These are phyloP conservation scores for Tenebrio molitor DNA, from an alignment of 1,140 invertebrate genomes.

Conservation along the genomic window DNA sequence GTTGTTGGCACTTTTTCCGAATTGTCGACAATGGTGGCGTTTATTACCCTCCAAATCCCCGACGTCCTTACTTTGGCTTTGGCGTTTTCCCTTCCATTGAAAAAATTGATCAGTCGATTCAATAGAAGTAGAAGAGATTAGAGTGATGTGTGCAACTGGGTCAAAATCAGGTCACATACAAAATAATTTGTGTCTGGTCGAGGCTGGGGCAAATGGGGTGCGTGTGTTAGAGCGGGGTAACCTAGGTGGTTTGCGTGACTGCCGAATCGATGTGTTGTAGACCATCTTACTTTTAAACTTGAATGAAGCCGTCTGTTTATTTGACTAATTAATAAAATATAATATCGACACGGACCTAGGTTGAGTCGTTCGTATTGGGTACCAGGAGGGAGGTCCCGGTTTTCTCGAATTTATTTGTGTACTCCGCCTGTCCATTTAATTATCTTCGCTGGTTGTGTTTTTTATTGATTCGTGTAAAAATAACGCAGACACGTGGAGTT, in stretches of 20 bases:
- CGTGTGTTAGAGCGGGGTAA: conserved; percentile 21
- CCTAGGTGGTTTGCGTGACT: conserved; percentile 21
- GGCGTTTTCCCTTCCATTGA: background rate
- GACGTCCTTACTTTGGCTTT: too few relatives aligned
- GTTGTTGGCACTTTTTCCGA: background rate
- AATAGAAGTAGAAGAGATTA: too few relatives aligned
- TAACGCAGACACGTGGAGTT: conserved; percentile 27
- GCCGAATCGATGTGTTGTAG: conserved; percentile 24
- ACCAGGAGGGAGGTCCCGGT: conserved; percentile 14
- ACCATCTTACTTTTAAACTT: conserved; percentile 36
- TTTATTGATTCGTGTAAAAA: conserved; percentile 32
- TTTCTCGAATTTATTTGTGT: too few relatives aligned
- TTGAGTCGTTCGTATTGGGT: background rate
- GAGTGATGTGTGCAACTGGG: background rate
- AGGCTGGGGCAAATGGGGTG: conserved; percentile 25
- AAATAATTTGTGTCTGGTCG: conserved; percentile 41
- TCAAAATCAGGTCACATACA: conserved; percentile 40
- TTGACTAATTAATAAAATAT: conserved; percentile 37
- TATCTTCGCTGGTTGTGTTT: conserved; percentile 3
- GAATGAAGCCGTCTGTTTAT: conserved; percentile 20
- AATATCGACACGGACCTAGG: background rate
- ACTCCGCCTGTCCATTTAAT: conserved; percentile 30
- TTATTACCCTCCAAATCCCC: background rate
- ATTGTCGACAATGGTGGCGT: background rate
- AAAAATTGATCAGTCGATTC: too few relatives aligned